Base-by-base conservation (phyloP, 1,140 invertebrate genomes). In the Phortica variegata region DNA sequence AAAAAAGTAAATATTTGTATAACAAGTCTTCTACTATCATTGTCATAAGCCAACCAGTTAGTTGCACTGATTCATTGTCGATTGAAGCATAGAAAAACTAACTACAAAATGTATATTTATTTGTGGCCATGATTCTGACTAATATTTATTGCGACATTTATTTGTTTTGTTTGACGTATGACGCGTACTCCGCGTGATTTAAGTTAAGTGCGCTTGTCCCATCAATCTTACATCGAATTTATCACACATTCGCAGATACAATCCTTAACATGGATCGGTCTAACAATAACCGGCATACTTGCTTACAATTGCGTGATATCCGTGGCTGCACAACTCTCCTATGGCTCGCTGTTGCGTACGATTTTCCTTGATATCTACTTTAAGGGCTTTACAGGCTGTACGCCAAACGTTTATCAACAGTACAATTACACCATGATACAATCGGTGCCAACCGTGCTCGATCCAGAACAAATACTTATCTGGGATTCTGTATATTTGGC, bases 401-500 rank as follows among this genome's bases (percentile, higher is more conserved):
- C 0, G 1, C 32, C 6, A 3, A 3, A 7, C 21, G 49, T 45
- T 5, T 65, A 63, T 41, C 63, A 68, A 21, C 45, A 43, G 36
- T 69, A 53, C 33, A 17, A 71, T 33, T 15, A 7, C 2, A 53
- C 39, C 1, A 21, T 54, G 3, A 13, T 73, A n/a, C 3, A 53
- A 0, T 0, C 5, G 3, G 70, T 73, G 2, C 1, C 33, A 2
- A 73, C 60, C 0, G 58, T 73, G 0, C 59, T 73, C 2, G 48
- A 70, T 52, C 49, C 70, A 3, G 41, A 49, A 0, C 54, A 70
- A 42, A 18, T 73, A 4, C 5, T 73, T 12, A 52, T 73, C 29
- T 73, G 70, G 70, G 51, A 61, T 36, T 57, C 60, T 19, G 65
- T 74, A 2, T 74, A 74, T 43, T 40, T 74, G 26, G 70, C 49